Percentiles rank a stretch among this genome's conserved stretches.
These are phyloP conservation scores for Malurus leucopterus DNA, from an alignment of 2,797 vertebrate genomes.

Conservation along the genomic window DNA sequence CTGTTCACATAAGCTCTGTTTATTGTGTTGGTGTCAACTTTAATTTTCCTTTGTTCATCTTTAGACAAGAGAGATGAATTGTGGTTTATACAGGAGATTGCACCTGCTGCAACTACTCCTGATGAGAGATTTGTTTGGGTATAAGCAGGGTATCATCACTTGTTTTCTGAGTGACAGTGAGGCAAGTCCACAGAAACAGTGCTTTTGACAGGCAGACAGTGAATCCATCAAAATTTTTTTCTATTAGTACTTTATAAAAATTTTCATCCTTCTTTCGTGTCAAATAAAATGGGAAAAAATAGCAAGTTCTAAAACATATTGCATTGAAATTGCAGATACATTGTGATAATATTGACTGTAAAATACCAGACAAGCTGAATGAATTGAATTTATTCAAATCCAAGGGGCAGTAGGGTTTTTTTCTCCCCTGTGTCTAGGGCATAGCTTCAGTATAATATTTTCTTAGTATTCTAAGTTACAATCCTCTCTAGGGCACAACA, in stretches of 20 bases:
- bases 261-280: background rate
- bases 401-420: background rate
- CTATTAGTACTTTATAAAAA: background rate
- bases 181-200: background rate
- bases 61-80: background rate
- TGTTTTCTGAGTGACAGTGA: background rate
- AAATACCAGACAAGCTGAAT: background rate
- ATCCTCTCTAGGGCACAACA: background rate
- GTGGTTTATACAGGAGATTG: background rate
- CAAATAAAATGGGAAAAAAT: background rate
- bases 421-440: background rate
- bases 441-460: background rate
- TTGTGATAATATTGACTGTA: background rate
- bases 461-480: background rate
- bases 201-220: background rate
- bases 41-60: background rate
- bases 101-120: background rate
- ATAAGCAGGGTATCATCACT: background rate
- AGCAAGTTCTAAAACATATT: background rate
- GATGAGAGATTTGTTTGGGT: background rate
- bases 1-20: background rate
- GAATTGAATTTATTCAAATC: background rate
- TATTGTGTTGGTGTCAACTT: background rate
- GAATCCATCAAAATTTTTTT: background rate
- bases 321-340: background rate